These are phyloP conservation scores for Dromaius novaehollandiae DNA, from an alignment of 2,113 vertebrate genomes.

Conservation along the genomic window DNA sequence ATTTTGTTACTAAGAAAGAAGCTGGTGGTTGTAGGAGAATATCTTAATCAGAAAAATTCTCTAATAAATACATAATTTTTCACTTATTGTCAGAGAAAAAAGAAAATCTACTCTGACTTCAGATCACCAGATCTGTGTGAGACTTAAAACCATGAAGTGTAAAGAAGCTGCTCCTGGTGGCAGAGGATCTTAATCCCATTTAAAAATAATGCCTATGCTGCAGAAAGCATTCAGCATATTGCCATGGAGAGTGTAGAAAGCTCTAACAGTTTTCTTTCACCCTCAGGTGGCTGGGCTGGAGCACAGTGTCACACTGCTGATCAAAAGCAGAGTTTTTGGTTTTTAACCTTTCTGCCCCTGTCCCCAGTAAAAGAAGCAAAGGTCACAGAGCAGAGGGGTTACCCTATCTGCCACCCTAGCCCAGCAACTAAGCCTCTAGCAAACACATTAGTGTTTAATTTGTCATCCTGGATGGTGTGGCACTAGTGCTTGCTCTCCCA, in stretches of 20 bases:
- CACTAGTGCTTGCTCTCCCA: background rate
- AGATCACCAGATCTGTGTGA: background rate
- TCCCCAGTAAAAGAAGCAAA: constrained; percentile 2
- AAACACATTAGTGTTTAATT: constrained; percentile 59
- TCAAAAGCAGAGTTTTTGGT: constrained; percentile 45
- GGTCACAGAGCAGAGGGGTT: constrained; percentile 20
- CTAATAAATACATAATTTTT: constrained; percentile 38
- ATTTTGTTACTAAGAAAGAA: constrained; percentile 44
- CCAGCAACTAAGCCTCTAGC: constrained; percentile 33
- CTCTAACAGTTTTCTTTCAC: background rate
- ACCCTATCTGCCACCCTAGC: background rate
- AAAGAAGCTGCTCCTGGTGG: background rate
- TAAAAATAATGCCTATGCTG: background rate
- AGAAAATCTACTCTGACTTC: background rate
- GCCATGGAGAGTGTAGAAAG: background rate
- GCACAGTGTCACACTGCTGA: background rate
- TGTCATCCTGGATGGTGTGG: background rate
- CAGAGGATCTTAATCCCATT: background rate
- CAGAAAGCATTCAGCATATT: background rate
- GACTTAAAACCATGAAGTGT: background rate
- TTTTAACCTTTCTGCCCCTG: background rate
- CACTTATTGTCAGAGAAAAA: constrained; percentile 6
- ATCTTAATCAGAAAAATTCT: constrained; percentile 18
- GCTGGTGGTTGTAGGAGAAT: constrained; percentile 4
- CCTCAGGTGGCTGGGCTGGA: background rate